phyloP scores from a whole-genome alignment of 2,113 vertebrate species.

The Sciurus niger region DNA sequence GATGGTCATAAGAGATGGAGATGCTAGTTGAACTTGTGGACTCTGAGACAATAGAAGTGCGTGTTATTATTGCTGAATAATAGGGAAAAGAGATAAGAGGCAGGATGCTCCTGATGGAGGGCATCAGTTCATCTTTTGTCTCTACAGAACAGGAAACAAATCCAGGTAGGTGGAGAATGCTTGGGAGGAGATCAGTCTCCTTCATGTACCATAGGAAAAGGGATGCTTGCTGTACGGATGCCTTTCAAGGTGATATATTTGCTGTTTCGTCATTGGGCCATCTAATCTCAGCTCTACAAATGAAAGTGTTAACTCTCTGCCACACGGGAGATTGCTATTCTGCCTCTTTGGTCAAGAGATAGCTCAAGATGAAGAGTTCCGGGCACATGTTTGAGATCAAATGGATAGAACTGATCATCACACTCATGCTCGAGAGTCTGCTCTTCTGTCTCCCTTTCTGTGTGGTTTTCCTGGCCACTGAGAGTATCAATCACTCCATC shows the following conservation, averaged over 20 bases:
- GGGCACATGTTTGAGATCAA: neutral
- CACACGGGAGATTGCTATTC: neutral
- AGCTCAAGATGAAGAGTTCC: constrained; percentile 29
- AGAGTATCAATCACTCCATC: neutral
- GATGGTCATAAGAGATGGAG: neutral
- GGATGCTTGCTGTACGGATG: neutral
- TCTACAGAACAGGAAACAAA: neutral
- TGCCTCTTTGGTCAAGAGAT: constrained; percentile 41
- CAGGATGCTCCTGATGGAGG: neutral
- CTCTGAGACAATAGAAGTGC: neutral
- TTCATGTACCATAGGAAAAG: neutral
- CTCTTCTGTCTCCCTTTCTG: neutral
- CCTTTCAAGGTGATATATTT: constrained; percentile 47
- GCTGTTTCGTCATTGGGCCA: neutral
- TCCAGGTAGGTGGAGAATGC: neutral
- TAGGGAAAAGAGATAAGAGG: constrained; percentile 13
- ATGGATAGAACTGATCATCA: neutral
- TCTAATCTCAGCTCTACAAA: neutral
- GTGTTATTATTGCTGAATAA: constrained; percentile 12
- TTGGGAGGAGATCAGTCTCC: neutral
- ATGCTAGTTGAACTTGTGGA: neutral
- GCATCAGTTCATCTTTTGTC: constrained; percentile 36
- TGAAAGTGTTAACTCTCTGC: constrained; percentile 64
- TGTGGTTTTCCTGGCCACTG: neutral
- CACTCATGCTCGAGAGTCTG: neutral